Conservation (phyloP, 1,140 invertebrate species). For the Drosophila ogumai region DNA sequence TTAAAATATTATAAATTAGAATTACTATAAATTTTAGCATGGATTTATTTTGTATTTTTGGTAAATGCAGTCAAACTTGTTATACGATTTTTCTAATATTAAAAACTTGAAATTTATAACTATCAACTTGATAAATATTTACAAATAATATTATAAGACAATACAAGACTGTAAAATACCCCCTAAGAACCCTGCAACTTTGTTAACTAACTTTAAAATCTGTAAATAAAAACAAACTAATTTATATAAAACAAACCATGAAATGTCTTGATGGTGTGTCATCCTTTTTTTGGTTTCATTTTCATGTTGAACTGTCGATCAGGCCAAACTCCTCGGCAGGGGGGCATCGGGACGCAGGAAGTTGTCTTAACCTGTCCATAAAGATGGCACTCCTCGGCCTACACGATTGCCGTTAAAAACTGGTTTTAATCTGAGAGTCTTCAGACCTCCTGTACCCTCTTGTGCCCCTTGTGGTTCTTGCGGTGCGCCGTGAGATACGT, state of each 20-base stretch:
- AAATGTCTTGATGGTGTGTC: constrained; percentile 47
- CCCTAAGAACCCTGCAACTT: not conserved
- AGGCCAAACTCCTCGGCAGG: constrained; percentile 13
- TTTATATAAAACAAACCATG: constrained; percentile 39
- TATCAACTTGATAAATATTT: no score
- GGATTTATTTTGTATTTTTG: no score
- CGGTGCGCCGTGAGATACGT: constrained; percentile 44
- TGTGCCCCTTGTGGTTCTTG: constrained; percentile 15
- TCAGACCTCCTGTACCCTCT: not conserved
- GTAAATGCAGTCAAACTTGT: no score
- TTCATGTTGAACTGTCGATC: constrained; percentile 46
- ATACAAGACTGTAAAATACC: no score
- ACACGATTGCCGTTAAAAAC: constrained; percentile 57
- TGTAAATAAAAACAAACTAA: constrained; percentile 51
- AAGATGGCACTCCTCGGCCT: constrained; percentile 63
- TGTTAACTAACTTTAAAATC: constrained; percentile 29
- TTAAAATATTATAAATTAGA: no score
- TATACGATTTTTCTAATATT: no score
- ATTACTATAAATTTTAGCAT: not conserved
- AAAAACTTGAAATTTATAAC: no score
- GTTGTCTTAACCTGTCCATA: constrained; percentile 60
- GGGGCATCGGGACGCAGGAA: constrained; percentile 44
- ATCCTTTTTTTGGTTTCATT: constrained; percentile 45
- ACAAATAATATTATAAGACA: no score
- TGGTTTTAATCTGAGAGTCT: constrained; percentile 52